A percentile compares a stretch with the other conserved stretches of the same genome.
Evolutionary conservation across 2,797 vertebrate species (phyloP).

Genomic region (Australoheros facetus): DNA sequence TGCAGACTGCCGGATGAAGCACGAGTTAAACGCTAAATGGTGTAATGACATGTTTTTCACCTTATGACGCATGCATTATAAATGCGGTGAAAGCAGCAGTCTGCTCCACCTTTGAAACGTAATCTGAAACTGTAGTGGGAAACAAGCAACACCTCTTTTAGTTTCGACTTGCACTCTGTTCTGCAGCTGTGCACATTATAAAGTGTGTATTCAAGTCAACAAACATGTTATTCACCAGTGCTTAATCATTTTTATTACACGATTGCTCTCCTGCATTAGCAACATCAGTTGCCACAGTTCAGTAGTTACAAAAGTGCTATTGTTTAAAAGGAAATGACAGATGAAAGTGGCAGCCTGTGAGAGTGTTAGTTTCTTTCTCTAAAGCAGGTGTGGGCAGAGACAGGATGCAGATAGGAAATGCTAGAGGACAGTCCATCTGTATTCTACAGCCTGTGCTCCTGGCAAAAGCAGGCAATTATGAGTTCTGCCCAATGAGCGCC

Average conservation of each 20-base stretch:
- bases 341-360: conserved; percentile 60
- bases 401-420: conserved; percentile 66
- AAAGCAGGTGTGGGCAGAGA: conserved; percentile 68
- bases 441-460: conserved; percentile 62
- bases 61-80: conserved; percentile 45
- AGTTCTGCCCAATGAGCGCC: conserved; percentile 58
- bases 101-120: conserved; percentile 35
- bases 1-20: conserved; percentile 31
- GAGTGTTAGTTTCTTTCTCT: conserved; percentile 36
- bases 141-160: conserved; percentile 16
- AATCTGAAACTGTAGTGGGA: conserved; percentile 25
- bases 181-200: conserved; percentile 17
- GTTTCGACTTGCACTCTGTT: conserved; percentile 17
- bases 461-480: conserved; percentile 73
- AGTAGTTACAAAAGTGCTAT: conserved; percentile 29
- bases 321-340: conserved; percentile 54
- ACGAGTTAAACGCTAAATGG: conserved; percentile 53
- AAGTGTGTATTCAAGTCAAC: neutral
- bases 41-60: conserved; percentile 56
- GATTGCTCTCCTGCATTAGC: neutral
- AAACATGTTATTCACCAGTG: neutral
- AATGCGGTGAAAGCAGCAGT: conserved; percentile 34
- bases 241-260: neutral
- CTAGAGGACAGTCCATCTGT: conserved; percentile 67
- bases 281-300: conserved; percentile 8